Conservation (phyloP, 2,113 vertebrate species). For the Equus quagga region DNA sequence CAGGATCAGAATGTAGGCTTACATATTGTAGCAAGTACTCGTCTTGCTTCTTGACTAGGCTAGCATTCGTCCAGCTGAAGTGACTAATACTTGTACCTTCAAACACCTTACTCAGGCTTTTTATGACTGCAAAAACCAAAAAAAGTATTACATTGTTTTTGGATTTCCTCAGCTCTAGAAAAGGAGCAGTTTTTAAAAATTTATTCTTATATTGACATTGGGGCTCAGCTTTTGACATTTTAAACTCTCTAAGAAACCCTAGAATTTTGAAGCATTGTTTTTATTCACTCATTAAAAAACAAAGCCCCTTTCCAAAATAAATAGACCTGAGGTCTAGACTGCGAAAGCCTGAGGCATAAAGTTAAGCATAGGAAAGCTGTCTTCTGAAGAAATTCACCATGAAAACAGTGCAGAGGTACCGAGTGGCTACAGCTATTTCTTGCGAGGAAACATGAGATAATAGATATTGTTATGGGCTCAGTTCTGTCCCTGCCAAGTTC, state of each 20-base stretch:
- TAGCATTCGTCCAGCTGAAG: neutral
- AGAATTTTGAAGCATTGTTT: constrained; percentile 28
- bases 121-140: neutral
- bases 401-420: too few relatives aligned
- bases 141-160: neutral
- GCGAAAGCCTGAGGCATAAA: neutral
- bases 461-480: neutral
- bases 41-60: neutral
- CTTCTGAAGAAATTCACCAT: neutral
- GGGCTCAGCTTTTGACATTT: neutral
- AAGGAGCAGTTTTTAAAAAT: neutral
- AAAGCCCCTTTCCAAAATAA: neutral
- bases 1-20: neutral
- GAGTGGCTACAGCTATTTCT: neutral
- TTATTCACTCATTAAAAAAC: neutral
- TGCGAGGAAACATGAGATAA: neutral
- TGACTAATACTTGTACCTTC: neutral
- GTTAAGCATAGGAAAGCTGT: neutral
- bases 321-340: neutral
- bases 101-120: neutral
- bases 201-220: too few relatives aligned
- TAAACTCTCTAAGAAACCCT: neutral
- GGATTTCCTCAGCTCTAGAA: neutral
- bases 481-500: neutral
- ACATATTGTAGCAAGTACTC: neutral